A percentile compares a stretch with the other conserved stretches of the same genome.
Evolutionary conservation across 2,888 invertebrate species (phyloP).

Genomic region (Cephus nigrinus): DNA sequence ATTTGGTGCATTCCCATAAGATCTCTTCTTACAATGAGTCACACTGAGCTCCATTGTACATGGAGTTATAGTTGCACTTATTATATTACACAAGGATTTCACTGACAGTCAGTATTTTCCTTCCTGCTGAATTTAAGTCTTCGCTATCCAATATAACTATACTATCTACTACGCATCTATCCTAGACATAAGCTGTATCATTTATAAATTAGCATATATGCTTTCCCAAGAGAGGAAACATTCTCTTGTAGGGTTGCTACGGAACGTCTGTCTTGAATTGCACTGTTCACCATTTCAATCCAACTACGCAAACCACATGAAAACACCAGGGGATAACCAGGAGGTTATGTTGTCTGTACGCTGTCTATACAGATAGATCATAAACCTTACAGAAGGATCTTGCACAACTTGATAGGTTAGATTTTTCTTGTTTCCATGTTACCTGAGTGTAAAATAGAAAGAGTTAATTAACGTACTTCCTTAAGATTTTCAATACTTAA

Average conservation of each 20-base stretch:
- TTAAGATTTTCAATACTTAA: background rate
- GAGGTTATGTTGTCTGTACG: background rate
- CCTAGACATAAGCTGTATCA: slow-evolving; percentile 5
- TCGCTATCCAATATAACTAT: background rate
- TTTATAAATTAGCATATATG: slow-evolving; percentile 18
- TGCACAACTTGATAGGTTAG: background rate
- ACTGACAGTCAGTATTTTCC: background rate
- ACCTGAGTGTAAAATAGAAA: background rate
- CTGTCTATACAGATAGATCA: background rate
- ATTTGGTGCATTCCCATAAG: background rate
- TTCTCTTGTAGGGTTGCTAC: slow-evolving; percentile 4
- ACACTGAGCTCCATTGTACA: background rate
- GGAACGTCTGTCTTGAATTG: background rate
- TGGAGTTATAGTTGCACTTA: no score
- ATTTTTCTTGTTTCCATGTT: background rate
- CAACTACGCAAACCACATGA: background rate
- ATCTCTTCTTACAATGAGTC: background rate
- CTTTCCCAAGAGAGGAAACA: slow-evolving; percentile 19
- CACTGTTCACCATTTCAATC: background rate
- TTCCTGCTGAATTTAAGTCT: background rate
- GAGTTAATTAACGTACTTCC: background rate
- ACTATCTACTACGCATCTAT: background rate
- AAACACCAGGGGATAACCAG: background rate
- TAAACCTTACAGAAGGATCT: background rate
- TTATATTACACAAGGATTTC: background rate